Percentiles rank a stretch among this genome's conserved stretches.
These are phyloP conservation scores for Dryobates pubescens DNA, from an alignment of 2,797 vertebrate species.

Conservation along the genomic window DNA sequence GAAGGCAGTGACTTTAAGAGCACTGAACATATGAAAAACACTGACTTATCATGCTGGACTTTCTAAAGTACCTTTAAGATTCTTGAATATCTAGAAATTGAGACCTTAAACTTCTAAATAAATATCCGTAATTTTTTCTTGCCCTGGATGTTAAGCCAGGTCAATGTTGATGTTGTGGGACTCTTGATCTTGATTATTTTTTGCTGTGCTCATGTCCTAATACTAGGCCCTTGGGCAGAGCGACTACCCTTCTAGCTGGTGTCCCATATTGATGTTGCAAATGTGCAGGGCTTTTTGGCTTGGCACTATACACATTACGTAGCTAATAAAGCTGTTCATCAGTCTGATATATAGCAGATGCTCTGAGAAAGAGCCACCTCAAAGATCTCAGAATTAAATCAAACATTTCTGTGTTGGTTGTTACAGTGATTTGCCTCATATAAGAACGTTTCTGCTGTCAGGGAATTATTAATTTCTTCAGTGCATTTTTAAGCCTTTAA, in stretches of 20 bases:
- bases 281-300: neutral
- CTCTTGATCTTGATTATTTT: constrained; percentile 1
- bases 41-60: neutral
- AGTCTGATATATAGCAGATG: constrained; percentile 10
- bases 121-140: neutral
- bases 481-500: constrained; percentile 65
- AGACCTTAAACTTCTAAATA: no score
- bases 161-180: neutral
- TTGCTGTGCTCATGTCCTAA: neutral
- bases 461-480: constrained; percentile 65
- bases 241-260: neutral
- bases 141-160: neutral
- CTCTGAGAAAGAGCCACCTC: constrained; percentile 29
- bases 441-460: constrained; percentile 57
- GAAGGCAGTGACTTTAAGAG: neutral
- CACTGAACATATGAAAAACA: neutral
- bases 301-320: neutral
- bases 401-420: constrained; percentile 28
- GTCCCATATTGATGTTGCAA: neutral
- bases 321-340: constrained; percentile 20
- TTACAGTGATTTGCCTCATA: constrained; percentile 41
- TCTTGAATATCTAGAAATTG: neutral
- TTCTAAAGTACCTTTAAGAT: neutral
- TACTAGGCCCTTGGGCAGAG: neutral
- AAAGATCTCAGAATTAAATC: constrained; percentile 48